A percentile compares a stretch with the other conserved stretches of the same genome.
Evolutionary conservation across 2,888 invertebrate species (phyloP).

Genomic region (Scaptomyza cyrtandrae): DNA sequence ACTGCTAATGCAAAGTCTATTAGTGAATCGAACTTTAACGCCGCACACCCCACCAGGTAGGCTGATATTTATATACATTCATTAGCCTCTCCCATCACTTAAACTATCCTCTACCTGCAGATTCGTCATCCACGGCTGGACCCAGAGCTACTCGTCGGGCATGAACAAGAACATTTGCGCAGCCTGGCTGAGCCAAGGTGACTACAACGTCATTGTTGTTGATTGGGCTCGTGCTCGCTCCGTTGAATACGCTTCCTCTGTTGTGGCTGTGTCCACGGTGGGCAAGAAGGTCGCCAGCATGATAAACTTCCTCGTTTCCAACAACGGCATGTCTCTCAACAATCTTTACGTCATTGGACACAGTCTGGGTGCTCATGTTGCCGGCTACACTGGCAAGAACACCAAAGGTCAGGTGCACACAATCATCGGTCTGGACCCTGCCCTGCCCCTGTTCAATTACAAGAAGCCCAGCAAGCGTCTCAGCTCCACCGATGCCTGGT

Average conservation of each 20-base stretch:
- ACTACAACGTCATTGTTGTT: conserved; percentile 87
- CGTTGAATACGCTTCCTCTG: conserved; percentile 86
- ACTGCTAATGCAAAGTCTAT: conserved; percentile 50
- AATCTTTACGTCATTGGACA: conserved; percentile 86
- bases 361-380: conserved; percentile 87
- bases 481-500: conserved; percentile 72
- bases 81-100: not conserved
- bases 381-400: conserved; percentile 87
- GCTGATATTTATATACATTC: not conserved
- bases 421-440: conserved; percentile 85
- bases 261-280: conserved; percentile 81
- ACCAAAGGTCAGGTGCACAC: conserved; percentile 86
- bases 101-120: conserved; percentile 32
- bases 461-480: conserved; percentile 74
- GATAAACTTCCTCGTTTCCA: conserved; percentile 84
- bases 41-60: conserved; percentile 61
- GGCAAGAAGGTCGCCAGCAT: conserved; percentile 77
- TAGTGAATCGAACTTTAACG: conserved; percentile 59
- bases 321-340: conserved; percentile 85
- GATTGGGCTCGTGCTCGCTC: conserved; percentile 87
- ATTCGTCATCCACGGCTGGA: conserved; percentile 86
- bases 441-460: conserved; percentile 79
- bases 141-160: conserved; percentile 85
- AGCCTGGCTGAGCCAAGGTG: conserved; percentile 86
- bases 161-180: conserved; percentile 72